Evolutionary conservation across 2,797 vertebrate species (phyloP).

Genomic region (Clarias pachynema): DNA sequence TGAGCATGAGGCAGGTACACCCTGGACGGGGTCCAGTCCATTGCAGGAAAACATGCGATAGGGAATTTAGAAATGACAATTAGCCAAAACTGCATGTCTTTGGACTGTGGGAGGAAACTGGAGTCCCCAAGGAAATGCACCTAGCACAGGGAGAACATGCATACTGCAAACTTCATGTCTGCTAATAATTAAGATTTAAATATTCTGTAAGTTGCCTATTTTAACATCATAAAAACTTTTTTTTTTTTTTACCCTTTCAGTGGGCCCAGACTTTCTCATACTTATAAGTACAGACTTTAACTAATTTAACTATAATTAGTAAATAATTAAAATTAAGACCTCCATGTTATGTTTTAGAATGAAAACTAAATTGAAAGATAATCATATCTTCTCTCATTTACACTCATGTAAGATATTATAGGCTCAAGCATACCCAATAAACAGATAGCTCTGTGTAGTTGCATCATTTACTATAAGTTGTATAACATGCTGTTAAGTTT

Average conservation of each 20-base stretch:
- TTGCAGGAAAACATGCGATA: too few species aligned
- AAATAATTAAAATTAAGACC: neutral
- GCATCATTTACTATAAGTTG: neutral
- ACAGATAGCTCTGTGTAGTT: neutral
- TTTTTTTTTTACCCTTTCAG: neutral
- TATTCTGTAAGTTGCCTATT: neutral
- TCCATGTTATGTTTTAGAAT: neutral
- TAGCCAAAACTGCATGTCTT: too few species aligned
- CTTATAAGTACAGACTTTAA: neutral
- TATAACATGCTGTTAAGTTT: conserved; percentile 13
- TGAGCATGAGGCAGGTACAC: too few species aligned
- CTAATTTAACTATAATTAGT: neutral
- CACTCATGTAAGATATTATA: neutral
- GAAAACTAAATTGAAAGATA: neutral
- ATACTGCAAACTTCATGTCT: too few species aligned
- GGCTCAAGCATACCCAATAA: neutral
- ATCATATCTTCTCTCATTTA: neutral
- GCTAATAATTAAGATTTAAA: neutral
- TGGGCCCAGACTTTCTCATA: neutral
- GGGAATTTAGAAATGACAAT: too few species aligned
- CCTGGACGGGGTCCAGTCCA: too few species aligned
- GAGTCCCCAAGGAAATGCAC: too few species aligned
- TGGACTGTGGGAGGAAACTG: too few species aligned
- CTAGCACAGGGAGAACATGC: too few species aligned
- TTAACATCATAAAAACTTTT: neutral